These are phyloP conservation scores for Nettapus auritus DNA, from an alignment of 2,113 vertebrate species.

Conservation along the genomic window DNA sequence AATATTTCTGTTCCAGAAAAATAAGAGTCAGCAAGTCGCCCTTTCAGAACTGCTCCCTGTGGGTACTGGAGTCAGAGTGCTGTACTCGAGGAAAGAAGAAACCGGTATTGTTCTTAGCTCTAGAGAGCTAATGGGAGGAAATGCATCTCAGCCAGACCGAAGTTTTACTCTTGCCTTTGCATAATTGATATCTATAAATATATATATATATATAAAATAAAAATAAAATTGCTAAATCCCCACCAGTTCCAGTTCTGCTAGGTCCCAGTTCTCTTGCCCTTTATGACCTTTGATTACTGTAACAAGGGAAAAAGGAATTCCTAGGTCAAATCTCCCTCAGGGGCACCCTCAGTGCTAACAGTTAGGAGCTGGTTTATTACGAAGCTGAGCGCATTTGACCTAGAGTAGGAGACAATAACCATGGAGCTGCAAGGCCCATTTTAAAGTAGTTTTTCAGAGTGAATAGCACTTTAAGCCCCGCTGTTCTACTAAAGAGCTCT, in stretches of 20 bases:
- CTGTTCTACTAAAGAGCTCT: constrained; percentile 12
- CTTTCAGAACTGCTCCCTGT: constrained; percentile 9
- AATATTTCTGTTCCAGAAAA: constrained; percentile 20
- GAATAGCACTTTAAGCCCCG: constrained; percentile 48
- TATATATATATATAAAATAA: background rate
- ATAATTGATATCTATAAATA: background rate
- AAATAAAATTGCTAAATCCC: background rate
- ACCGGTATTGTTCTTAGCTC: background rate
- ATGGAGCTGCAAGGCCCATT: constrained; percentile 18
- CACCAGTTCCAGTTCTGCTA: background rate
- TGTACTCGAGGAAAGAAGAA: background rate
- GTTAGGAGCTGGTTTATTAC: constrained; percentile 7
- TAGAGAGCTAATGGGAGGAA: background rate
- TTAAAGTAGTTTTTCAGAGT: background rate
- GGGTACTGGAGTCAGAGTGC: background rate
- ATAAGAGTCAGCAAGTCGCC: background rate
- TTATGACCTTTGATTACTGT: background rate
- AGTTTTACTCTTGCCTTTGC: background rate
- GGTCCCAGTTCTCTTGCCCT: background rate
- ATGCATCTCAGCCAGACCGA: constrained; percentile 21
- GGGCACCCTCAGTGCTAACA: background rate
- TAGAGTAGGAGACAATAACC: constrained; percentile 18
- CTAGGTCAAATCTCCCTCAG: background rate
- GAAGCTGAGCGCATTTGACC: constrained; percentile 5
- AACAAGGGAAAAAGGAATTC: constrained; percentile 24